These are phyloP conservation scores for Poecilus cupreus DNA, from an alignment of 2,888 invertebrate species.

Conservation along the genomic window DNA sequence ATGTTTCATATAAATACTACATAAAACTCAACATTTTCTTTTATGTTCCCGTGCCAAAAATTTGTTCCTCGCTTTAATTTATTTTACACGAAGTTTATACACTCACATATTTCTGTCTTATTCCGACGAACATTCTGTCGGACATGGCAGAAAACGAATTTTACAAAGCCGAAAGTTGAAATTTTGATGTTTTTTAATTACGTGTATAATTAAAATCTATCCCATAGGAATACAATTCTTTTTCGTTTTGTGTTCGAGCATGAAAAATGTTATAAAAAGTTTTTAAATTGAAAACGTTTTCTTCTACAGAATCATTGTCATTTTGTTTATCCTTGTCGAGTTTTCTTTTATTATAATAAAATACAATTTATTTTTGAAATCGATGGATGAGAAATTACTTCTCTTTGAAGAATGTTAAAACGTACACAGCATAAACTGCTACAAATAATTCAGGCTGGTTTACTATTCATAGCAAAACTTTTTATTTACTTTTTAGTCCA, in stretches of 20 bases:
- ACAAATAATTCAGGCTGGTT: background rate
- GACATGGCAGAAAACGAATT: background rate
- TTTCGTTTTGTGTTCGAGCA: background rate
- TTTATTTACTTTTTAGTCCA: background rate
- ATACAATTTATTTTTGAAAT: no score
- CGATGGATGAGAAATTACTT: constrained; percentile 17
- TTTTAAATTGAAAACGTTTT: background rate
- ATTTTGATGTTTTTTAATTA: background rate
- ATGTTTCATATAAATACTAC: background rate
- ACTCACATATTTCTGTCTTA: background rate
- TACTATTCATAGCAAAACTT: background rate
- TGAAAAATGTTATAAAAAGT: background rate
- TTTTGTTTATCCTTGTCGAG: no score
- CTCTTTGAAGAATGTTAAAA: constrained; percentile 1
- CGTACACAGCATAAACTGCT: background rate
- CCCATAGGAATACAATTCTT: constrained; percentile 13
- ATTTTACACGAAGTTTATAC: constrained; percentile 12
- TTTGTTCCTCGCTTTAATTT: background rate
- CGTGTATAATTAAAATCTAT: constrained; percentile 7
- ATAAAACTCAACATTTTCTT: background rate
- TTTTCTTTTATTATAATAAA: no score
- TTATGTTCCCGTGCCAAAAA: background rate
- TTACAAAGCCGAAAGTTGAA: constrained; percentile 3
- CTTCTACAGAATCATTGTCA: no score
- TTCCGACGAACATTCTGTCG: background rate